Conservation (phyloP, 1,140 invertebrate genomes). For the Apocrypta bakeri region DNA sequence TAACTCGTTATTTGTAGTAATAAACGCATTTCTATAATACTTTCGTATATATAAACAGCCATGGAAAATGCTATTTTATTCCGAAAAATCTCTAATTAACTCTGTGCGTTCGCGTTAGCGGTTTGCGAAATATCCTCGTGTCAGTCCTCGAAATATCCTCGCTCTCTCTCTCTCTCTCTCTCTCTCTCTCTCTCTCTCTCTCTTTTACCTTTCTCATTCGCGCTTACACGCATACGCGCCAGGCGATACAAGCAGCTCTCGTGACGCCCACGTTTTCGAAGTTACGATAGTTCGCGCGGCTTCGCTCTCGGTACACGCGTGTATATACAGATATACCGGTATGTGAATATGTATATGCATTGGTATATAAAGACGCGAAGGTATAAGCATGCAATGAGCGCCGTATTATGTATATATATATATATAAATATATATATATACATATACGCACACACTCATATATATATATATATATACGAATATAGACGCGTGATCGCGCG, state of each 20-base stretch:
- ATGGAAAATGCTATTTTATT: too few relatives aligned
- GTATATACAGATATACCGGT: neutral
- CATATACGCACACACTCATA: too few relatives aligned
- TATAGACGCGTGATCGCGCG: too few relatives aligned
- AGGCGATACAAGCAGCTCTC: slow-evolving; percentile 1
- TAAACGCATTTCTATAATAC: too few relatives aligned
- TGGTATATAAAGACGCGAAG: neutral
- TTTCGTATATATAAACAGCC: too few relatives aligned
- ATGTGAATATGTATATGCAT: neutral
- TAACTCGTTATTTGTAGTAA: too few relatives aligned
- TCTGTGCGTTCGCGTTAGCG: neutral
- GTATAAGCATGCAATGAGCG: neutral
- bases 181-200: neutral
- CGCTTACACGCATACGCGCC: neutral
- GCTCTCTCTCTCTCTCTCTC: neutral
- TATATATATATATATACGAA: too few relatives aligned
- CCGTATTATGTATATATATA: neutral
- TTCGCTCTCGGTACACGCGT: neutral
- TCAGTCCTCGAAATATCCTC: neutral
- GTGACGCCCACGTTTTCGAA: slow-evolving; percentile 34
- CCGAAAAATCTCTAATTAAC: neutral
- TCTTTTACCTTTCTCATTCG: neutral
- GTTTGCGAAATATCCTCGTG: neutral
- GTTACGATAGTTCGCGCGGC: slow-evolving; percentile 42
- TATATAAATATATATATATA: too few relatives aligned